Conservation (phyloP, 2,888 invertebrate genomes). For the Brachynemurus nebulosus region DNA sequence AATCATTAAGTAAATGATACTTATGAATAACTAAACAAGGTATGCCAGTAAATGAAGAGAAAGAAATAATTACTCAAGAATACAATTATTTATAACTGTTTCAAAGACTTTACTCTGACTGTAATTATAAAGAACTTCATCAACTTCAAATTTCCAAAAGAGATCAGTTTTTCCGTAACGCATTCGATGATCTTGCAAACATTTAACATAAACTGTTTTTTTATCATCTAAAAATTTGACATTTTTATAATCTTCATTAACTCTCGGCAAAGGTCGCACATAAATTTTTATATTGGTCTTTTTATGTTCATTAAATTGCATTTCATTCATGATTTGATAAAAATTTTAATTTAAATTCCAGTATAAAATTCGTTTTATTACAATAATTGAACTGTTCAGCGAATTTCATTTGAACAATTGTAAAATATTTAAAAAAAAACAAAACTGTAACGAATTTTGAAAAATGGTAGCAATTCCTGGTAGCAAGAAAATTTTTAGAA, state of each 20-base stretch:
- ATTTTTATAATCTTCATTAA: slow-evolving; percentile 23
- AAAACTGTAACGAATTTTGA: too few species aligned
- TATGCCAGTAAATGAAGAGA: too few species aligned
- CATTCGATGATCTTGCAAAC: slow-evolving; percentile 24
- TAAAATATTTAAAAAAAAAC: too few species aligned
- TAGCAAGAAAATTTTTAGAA: too few species aligned
- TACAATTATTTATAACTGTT: slow-evolving; percentile 23
- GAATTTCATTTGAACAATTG: too few species aligned
- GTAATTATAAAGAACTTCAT: slow-evolving; percentile 29
- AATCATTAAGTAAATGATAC: too few species aligned
- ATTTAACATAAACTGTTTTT: slow-evolving; percentile 28
- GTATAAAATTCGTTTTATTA: too few species aligned
- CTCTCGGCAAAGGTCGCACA: slow-evolving; percentile 24
- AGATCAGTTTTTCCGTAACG: slow-evolving; percentile 19
- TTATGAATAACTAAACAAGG: too few species aligned
- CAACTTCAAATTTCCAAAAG: slow-evolving; percentile 30
- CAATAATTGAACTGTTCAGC: too few species aligned
- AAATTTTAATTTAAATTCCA: too few species aligned
- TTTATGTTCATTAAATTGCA: neutral
- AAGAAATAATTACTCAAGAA: slow-evolving; percentile 28
- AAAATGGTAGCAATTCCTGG: too few species aligned
- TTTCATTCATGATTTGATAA: neutral
- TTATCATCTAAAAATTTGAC: slow-evolving; percentile 26
- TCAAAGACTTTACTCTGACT: slow-evolving; percentile 28
- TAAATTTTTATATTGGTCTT: slow-evolving; percentile 22